Evolutionary conservation across 2,113 vertebrate genomes (phyloP), one percentile per base, ranked within the genome.

Genomic region (Pungitius pungitius): DNA sequence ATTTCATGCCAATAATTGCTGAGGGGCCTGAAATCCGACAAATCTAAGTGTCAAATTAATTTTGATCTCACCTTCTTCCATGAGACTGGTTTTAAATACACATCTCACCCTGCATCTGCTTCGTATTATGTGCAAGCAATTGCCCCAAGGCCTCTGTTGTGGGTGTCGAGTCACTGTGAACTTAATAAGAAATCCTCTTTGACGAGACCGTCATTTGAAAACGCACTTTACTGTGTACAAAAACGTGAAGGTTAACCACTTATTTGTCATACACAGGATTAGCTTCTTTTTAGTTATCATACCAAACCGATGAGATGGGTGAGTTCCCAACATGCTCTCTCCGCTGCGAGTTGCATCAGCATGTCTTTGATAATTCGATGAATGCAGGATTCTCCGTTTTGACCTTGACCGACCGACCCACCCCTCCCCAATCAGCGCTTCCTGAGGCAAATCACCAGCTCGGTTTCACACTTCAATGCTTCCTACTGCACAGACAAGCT

Each of bases 361-460:
- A 22, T 40, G 63, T 73, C 74, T 83, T 77, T 82, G 60, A 86
- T 69, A 68, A 81, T 71, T 82, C 77, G 24, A 54, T 60, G 73
- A 82, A 89, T 80, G 63, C 60, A 33, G 26, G 43, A 33, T 78
- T 88, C 5, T 80, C 79, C 75, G 22, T 11, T 86, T 68, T 88
- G 87, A 91, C 87, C 88, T 90, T 89, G 76, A 89, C 35, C 79
- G 39, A 54, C 73, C 87, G 57, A 73, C 79, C 55, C 69, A 69
- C 75, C 42, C 20, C 72, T 63, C 86, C n/a, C 62, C 78, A 67
- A 78, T 82, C 87, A 66, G 42, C 49, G 83, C 83, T 83, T 91
- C 77, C 83, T 69, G 69, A 56, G 81, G 84, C 89, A 87, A 91
- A 87, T 88, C 86, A 81, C 79, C 83, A 15, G 37, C 84, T 79